phyloP scores from a whole-genome alignment of 2,797 vertebrate species.

The Enteromius unitaeniatus region DNA sequence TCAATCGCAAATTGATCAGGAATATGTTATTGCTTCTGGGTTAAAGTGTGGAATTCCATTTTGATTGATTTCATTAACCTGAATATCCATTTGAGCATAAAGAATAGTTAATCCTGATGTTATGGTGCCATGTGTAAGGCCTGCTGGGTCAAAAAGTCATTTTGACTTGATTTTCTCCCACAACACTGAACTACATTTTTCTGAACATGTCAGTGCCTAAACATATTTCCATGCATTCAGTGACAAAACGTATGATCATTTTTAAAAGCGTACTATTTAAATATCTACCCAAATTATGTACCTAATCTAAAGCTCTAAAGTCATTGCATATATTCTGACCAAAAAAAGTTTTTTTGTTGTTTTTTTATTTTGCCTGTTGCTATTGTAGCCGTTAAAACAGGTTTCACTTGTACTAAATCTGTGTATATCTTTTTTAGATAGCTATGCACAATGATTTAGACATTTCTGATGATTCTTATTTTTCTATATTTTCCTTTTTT shows the following conservation, averaged over 20 bases:
- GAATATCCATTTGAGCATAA: constrained; percentile 35
- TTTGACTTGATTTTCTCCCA: neutral
- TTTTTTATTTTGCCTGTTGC: neutral
- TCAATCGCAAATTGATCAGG: constrained; percentile 27
- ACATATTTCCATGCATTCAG: neutral
- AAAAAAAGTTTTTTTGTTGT: neutral
- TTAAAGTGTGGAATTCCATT: constrained; percentile 35
- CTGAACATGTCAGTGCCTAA: neutral
- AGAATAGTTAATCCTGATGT: constrained; percentile 14
- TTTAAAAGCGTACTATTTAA: neutral
- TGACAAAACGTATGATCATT: neutral
- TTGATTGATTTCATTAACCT: constrained; percentile 51
- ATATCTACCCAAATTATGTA: neutral
- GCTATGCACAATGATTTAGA: neutral
- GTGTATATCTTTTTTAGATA: neutral
- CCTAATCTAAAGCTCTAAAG: neutral
- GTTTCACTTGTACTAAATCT: neutral
- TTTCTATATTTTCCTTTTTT: neutral
- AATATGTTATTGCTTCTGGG: neutral
- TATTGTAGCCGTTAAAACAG: too few relatives aligned
- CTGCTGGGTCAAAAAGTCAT: neutral
- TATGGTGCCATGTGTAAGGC: neutral
- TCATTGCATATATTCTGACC: neutral
- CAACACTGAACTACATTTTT: neutral
- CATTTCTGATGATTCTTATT: neutral